phyloP scores from a whole-genome alignment of 2,113 vertebrate genomes.

The Suricata suricatta region DNA sequence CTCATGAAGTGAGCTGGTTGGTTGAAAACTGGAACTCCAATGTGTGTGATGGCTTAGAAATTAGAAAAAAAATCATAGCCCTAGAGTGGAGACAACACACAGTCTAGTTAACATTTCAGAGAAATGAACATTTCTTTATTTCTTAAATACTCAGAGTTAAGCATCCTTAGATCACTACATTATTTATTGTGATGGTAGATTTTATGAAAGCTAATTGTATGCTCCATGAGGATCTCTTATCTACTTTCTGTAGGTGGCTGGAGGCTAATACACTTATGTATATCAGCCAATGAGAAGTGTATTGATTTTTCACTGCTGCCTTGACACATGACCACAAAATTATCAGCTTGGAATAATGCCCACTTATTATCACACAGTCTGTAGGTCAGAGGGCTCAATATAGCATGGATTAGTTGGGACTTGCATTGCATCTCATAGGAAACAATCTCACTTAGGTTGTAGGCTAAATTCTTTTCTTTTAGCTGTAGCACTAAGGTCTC shows the following conservation, averaged over 20 bases:
- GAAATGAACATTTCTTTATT: neutral
- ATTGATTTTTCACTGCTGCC: neutral
- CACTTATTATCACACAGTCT: neutral
- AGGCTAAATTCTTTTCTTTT: neutral
- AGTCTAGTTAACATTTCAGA: neutral
- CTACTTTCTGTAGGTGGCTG: neutral
- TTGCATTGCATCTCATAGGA: neutral
- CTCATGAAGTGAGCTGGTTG: neutral
- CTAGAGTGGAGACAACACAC: neutral
- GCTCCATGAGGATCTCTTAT: neutral
- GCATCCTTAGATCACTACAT: neutral
- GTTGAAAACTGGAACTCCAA: neutral
- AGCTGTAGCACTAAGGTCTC: neutral
- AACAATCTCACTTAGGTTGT: neutral
- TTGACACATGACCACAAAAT: neutral
- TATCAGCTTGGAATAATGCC: neutral
- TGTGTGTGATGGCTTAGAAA: neutral
- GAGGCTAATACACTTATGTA: neutral
- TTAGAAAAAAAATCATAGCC: neutral
- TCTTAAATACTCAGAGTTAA: slow-evolving; percentile 6
- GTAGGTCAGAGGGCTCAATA: neutral
- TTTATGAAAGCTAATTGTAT: slow-evolving; percentile 13
- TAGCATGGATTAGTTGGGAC: neutral
- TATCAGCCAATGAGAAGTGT: neutral
- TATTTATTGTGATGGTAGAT: neutral